Evolutionary conservation across 2,888 invertebrate genomes (phyloP), one percentile per base, ranked within the genome.

Genomic region (Mesodorylaimus sp.): DNA sequence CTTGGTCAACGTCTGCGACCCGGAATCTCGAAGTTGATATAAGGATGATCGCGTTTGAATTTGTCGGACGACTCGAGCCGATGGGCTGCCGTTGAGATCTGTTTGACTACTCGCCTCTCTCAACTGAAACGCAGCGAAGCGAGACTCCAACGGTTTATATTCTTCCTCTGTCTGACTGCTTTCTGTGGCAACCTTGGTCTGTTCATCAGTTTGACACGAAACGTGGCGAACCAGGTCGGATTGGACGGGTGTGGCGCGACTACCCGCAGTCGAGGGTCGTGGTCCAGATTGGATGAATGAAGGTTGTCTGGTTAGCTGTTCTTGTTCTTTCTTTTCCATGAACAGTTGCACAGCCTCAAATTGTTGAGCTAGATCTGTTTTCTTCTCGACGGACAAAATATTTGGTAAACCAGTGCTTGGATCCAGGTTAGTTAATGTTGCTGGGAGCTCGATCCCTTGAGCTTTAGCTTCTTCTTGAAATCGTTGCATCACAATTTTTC

Each of bases 391-490:
- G 19, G 36, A 19, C 3, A 50, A 19, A 1, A 50, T 46, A 1
- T 43, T 16, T 1, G 52, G 52, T 41, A 52, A 26, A 3, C 52
- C 52, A 23, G 43, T 46, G 2, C 47, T 25, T 2, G 46, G 50
- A 32, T 52, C 52, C n/a, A 52, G 7, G 28, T 52, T 45, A 5
- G 41, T 36, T 32, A 52, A 23, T 3, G 36, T 27, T 2, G 41
- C 21, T 10, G 51, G 51, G 27, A 64, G 52, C 45, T 64, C 64
- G 38, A 64, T 50, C 21, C 61, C 61, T 25, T 57, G 55, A 44
- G 59, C 61, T 48, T 61, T 62, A 21, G 64, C 64, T 49, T 63
- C 62, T 41, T 59, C 59, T 50, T 64, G 60, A 19, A 64, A 59
- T 51, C 60, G 50, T 19, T 45, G 32, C 48, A 51, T 27, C 42